Conservation (phyloP, 2,113 vertebrate species). For the Hyaena hyaena region DNA sequence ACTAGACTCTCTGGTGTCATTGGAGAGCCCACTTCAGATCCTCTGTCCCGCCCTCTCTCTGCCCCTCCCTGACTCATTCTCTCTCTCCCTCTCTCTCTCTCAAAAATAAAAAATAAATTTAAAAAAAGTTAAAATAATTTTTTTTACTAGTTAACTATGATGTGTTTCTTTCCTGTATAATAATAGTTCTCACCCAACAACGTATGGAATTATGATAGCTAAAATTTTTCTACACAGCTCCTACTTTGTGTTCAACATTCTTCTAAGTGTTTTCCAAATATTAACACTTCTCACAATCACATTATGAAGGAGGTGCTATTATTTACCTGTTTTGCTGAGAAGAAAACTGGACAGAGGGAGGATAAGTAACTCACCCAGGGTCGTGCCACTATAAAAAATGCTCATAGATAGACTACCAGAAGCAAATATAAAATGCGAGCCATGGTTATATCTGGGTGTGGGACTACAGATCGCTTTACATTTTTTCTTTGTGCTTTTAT, state of each 20-base stretch:
- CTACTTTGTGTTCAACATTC: not conserved
- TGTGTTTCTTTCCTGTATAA: not conserved
- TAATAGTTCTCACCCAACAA: not conserved
- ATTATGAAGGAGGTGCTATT: not conserved
- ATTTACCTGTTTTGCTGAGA: not conserved
- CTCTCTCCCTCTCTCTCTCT: too few species aligned
- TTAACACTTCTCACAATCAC: not conserved
- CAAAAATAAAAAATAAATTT: too few species aligned
- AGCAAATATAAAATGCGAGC: not conserved
- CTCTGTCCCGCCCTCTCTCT: too few species aligned
- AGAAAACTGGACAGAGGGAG: not conserved
- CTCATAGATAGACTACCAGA: not conserved
- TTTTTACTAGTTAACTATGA: not conserved
- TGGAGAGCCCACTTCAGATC: too few species aligned
- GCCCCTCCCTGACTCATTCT: too few species aligned
- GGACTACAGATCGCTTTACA: not conserved
- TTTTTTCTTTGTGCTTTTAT: not conserved
- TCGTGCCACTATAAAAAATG: not conserved
- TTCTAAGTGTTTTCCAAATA: conserved; percentile 7
- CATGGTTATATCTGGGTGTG: not conserved
- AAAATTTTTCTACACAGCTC: not conserved
- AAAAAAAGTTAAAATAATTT: not conserved
- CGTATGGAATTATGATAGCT: not conserved
- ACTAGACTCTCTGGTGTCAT: too few species aligned
- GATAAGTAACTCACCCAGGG: not conserved